Evolutionary conservation across 2,797 vertebrate species (phyloP).

Genomic region (Spinus olivaceus): DNA sequence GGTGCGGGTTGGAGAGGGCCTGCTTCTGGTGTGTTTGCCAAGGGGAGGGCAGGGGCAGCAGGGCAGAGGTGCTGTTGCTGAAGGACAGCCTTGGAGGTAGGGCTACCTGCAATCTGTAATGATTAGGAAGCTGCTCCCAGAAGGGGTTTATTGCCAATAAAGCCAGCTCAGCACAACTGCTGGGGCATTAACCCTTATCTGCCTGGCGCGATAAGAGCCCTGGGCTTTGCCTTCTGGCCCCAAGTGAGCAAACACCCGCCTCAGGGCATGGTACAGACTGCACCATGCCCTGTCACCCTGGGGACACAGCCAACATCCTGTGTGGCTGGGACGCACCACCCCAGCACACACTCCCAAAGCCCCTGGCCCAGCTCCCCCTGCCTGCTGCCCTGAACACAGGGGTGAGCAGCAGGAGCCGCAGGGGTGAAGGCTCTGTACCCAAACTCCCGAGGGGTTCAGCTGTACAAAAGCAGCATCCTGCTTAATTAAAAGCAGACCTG

Average conservation of each 20-base stretch:
- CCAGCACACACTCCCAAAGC: not conserved
- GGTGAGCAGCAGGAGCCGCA: accelerated
- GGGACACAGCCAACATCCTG: not conserved
- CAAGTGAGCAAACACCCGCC: not conserved
- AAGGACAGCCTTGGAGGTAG: constrained; percentile 7
- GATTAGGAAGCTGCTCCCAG: constrained; percentile 38
- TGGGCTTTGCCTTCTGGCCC: not conserved
- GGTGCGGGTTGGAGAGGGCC: not conserved
- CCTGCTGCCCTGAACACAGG: accelerated
- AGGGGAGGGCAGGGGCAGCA: not conserved
- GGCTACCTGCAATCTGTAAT: not conserved
- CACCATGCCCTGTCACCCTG: not conserved
- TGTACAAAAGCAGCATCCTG: not conserved
- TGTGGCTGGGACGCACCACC: accelerated
- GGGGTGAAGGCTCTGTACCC: not conserved
- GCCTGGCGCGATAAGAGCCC: not conserved
- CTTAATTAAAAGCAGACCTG: constrained; percentile 35
- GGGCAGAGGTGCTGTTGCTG: not conserved
- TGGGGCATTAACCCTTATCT: constrained; percentile 33
- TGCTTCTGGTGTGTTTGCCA: not conserved
- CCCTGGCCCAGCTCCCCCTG: accelerated
- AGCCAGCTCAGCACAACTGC: constrained; percentile 28
- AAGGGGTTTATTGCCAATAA: constrained; percentile 16
- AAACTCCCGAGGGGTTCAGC: not conserved
- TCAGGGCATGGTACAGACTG: not conserved